These are phyloP conservation scores for Nyctibius grandis DNA, from an alignment of 2,797 vertebrate species.

Conservation along the genomic window DNA sequence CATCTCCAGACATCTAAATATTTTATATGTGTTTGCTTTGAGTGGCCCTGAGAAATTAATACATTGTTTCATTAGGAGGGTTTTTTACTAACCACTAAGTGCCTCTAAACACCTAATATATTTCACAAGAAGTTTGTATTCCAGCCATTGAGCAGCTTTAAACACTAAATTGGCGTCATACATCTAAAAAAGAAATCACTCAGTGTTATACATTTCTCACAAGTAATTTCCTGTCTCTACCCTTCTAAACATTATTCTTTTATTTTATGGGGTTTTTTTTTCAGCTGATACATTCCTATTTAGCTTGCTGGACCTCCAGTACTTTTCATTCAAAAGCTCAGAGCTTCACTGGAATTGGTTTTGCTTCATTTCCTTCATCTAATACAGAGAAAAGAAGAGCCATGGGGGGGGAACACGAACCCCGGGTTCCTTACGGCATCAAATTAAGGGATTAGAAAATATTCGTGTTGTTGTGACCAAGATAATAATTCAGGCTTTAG, in stretches of 20 bases:
- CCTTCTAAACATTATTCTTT: conserved; percentile 18
- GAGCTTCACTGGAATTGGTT: not conserved
- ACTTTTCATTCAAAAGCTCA: conserved; percentile 27
- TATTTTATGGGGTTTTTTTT: not conserved
- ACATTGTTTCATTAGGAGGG: conserved; percentile 54
- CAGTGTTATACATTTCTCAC: conserved; percentile 42
- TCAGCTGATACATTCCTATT: conserved; percentile 1
- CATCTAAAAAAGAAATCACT: conserved; percentile 44
- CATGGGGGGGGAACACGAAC: not conserved
- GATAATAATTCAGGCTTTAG: conserved; percentile 14
- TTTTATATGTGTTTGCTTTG: conserved; percentile 59
- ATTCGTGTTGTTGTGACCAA: not conserved
- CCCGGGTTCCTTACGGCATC: not conserved
- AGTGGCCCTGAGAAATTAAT: conserved; percentile 61
- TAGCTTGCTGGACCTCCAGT: conserved; percentile 4
- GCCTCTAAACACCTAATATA: conserved; percentile 67
- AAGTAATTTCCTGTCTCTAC: conserved; percentile 61
- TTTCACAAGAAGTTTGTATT: conserved; percentile 63
- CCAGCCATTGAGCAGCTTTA: conserved; percentile 57
- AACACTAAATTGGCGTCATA: conserved; percentile 58
- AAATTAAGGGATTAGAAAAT: conserved; percentile 46
- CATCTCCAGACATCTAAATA: conserved; percentile 65
- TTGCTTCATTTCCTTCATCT: conserved; percentile 48
- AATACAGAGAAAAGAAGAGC: conserved; percentile 21
- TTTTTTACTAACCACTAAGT: conserved; percentile 58